phyloP scores from a whole-genome alignment of 2,797 vertebrate genomes.

The Propithecus perrieri region DNA sequence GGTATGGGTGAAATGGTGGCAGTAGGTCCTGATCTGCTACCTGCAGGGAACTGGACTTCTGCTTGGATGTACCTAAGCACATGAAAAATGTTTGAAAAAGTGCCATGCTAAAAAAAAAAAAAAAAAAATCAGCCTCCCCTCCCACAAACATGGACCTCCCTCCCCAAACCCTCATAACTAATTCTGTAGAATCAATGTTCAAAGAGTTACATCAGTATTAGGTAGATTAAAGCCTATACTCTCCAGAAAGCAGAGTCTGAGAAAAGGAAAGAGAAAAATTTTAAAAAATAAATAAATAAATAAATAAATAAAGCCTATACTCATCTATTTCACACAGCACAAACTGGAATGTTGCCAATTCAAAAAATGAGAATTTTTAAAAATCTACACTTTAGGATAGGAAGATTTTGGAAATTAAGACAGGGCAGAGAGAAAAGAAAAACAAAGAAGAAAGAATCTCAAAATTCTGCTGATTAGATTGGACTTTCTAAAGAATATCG shows the following conservation, averaged over 20 bases:
- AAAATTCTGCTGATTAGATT: constrained; percentile 45
- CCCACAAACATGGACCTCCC: constrained; percentile 52
- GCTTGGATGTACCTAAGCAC: constrained; percentile 95
- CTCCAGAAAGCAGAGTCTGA: not conserved
- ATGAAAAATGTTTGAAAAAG: constrained; percentile 90
- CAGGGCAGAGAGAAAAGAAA: constrained; percentile 7
- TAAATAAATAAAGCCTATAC: not conserved
- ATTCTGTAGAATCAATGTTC: constrained; percentile 44
- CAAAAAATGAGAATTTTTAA: constrained; percentile 23
- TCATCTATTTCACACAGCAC: constrained; percentile 29
- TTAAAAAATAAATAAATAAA: too few relatives aligned
- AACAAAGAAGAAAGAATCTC: constrained; percentile 23
- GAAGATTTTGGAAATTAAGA: constrained; percentile 49
- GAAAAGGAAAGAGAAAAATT: too few relatives aligned
- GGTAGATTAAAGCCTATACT: constrained; percentile 28
- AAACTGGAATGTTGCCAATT: constrained; percentile 14
- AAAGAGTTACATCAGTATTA: constrained; percentile 51
- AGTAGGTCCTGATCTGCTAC: constrained; percentile 95
- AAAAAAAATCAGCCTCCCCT: not conserved
- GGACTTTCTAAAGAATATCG: constrained; percentile 51
- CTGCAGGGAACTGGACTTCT: constrained; percentile 96
- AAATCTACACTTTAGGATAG: constrained; percentile 6
- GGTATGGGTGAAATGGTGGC: constrained; percentile 97
- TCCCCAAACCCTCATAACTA: constrained; percentile 57
- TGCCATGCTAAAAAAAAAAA: constrained; percentile 84